Percentiles rank a stretch among this genome's conserved stretches.
Conservation (phyloP, 2,797 vertebrate genomes). For the Microctenopoma steveboyesi region DNA sequence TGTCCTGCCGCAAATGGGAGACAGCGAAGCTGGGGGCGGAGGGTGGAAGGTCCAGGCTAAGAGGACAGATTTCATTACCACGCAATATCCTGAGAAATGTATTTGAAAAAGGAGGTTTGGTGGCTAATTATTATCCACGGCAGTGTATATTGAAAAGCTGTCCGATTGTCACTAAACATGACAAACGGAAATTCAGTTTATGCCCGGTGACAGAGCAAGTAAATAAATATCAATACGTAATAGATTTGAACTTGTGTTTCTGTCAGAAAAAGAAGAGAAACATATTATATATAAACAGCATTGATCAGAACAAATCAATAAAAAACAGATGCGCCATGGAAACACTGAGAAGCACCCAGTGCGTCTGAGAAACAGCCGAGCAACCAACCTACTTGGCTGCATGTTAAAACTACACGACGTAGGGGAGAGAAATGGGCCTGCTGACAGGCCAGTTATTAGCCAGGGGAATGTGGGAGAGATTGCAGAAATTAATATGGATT, state of each 20-base stretch:
- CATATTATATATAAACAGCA: constrained; percentile 32
- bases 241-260: constrained; percentile 59
- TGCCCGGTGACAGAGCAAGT: constrained; percentile 25
- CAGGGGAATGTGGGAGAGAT: constrained; percentile 77
- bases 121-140: constrained; percentile 60
- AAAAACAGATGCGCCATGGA: constrained; percentile 34
- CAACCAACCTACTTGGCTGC: constrained; percentile 65
- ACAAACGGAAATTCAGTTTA: constrained; percentile 44
- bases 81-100: constrained; percentile 70
- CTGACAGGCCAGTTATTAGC: constrained; percentile 77
- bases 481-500: constrained; percentile 82
- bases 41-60: constrained; percentile 50
- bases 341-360: constrained; percentile 35
- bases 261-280: constrained; percentile 34
- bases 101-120: constrained; percentile 44
- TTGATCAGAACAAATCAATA: constrained; percentile 27
- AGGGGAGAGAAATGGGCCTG: constrained; percentile 60
- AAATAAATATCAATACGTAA: constrained; percentile 57
- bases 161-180: constrained; percentile 48
- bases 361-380: constrained; percentile 62
- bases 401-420: constrained; percentile 64
- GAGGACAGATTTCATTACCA: constrained; percentile 73
- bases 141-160: constrained; percentile 65
- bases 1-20: constrained; percentile 72
- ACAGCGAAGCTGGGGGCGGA: constrained; percentile 46